Evolutionary conservation across 2,113 vertebrate genomes (phyloP), one percentile per base, ranked within the genome.

Genomic region (Hepsetus odoe): DNA sequence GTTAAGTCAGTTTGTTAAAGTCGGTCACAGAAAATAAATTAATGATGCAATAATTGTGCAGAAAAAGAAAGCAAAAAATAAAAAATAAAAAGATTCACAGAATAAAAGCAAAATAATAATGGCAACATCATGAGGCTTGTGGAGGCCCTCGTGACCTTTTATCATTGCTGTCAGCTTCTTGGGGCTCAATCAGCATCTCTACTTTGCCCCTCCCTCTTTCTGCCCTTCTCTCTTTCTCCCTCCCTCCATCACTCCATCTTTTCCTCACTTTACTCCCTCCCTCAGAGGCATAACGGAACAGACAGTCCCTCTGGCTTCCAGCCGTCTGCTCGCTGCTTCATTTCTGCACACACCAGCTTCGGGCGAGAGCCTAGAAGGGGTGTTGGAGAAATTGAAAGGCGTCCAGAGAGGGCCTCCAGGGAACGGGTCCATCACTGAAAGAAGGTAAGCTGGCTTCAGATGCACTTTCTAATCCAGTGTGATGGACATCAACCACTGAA

Each of bases 261-360:
- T 81, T 80, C 64, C 80, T 83, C 83, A 66, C 80, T 55, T 89
- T 88, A 84, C 84, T 90, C 84, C 77, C 82, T 87, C 86, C 81
- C 85, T 74, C 82, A 88, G 88, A 85, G 73, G 85, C 83, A 77
- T 76, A 73, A 74, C 77, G 80, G 81, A 79, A 85, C 84, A 90
- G 86, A 90, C 85, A 88, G 80, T 82, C 80, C 86, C 85, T 88
- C 84, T 77, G 84, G 81, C 89, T 86, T 83, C 88, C 83, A 72
- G 84, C 90, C 83, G 68, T 68, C 76, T 72, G 87, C 66, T 73
- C 86, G 86, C 88, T 87, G 88, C 82, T 89, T 92, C 87, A 91
- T 92, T 93, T 92, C 89, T 90, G 88, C 83, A 83, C 88, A 90
- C 92, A 93, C 90, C 92, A 93, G 92, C 92, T 93, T 91, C 92